Evolutionary conservation across 2,113 vertebrate species (phyloP), one percentile per base, ranked within the genome.

Genomic region (Peromyscus leucopus): DNA sequence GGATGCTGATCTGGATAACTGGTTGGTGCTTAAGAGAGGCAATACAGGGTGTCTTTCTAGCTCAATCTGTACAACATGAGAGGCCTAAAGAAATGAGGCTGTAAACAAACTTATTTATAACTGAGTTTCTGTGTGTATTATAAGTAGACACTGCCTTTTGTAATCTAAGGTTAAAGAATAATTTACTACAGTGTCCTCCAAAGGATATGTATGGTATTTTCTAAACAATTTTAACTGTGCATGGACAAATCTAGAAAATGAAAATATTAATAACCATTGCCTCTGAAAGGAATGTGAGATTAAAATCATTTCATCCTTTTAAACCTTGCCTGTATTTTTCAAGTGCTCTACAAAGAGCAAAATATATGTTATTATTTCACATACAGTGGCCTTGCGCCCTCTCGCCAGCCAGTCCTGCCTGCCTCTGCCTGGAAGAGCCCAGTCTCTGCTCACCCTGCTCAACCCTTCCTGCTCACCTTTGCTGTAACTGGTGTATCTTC

Each of bases 221-320:
- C 22, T 92, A 57, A 90, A 55, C 16, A 59, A 46, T 85, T 28
- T 94, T 46, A 93, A 96, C 80, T 86, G 26, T 46, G 33, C 61
- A 71, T 71, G 28, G 85, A 65, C 87, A 78, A 92, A 63, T 83
- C 16, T 72, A 95, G 90, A 63, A 83, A 31, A 65, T n/a, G 85
- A 92, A 95, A 89, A 88, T 83, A 91, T 95, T 86, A 83, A 91
- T 33, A 79, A 57, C 22, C 7, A 36, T 95, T 89, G 51, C 86
- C 31, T 89, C 72, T 96, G 82, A 93, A 89, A 96, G 90, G 48
- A 87, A 89, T 22, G 31, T 67, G 59, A 93, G 89, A 91, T 96
- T 94, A 55, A 65, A 63, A 90, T 90, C 17, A 61, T 65, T 83
- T 91, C 8, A 36, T 89, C 42, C 92, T 92, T 93, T 84, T 21